Percentiles rank a stretch among this genome's conserved stretches.
phyloP scores from a whole-genome alignment of 2,113 vertebrate genomes.

The Gambusia affinis region DNA sequence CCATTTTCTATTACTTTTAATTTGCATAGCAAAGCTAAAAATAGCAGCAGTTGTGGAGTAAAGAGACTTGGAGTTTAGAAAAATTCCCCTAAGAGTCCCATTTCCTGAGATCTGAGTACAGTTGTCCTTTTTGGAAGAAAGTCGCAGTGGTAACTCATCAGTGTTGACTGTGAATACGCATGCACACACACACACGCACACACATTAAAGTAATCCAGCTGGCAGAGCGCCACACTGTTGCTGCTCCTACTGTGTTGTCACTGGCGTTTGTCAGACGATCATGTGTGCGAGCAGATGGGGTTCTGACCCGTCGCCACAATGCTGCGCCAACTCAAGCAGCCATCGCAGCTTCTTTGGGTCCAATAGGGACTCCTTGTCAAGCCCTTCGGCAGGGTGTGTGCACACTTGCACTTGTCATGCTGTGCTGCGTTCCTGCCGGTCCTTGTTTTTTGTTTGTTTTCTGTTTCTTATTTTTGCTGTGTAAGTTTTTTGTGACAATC shows the following conservation, averaged over 20 bases:
- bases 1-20: not conserved
- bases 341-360: constrained; percentile 62
- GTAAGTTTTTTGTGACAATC: not conserved
- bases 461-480: not conserved
- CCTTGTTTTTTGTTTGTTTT: not conserved
- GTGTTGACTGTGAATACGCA: constrained; percentile 52
- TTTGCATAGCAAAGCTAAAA: not conserved
- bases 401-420: constrained; percentile 9
- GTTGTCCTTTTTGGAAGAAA: constrained; percentile 53
- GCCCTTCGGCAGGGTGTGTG: constrained; percentile 14
- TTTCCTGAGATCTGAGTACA: constrained; percentile 9
- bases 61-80: not conserved
- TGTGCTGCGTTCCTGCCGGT: constrained; percentile 4
- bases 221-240: constrained; percentile 57
- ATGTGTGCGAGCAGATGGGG: constrained; percentile 66
- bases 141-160: constrained; percentile 55
- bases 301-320: constrained; percentile 58
- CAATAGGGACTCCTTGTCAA: constrained; percentile 42
- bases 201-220: constrained; percentile 42
- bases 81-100: constrained; percentile 5
- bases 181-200: constrained; percentile 31
- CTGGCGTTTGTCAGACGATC: not conserved
- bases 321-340: constrained; percentile 58
- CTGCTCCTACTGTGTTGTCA: constrained; percentile 43
- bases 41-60: not conserved